A percentile compares a stretch with the other conserved stretches of the same genome.
phyloP scores from a whole-genome alignment of 2,797 vertebrate species.

The Smutsia gigantea region DNA sequence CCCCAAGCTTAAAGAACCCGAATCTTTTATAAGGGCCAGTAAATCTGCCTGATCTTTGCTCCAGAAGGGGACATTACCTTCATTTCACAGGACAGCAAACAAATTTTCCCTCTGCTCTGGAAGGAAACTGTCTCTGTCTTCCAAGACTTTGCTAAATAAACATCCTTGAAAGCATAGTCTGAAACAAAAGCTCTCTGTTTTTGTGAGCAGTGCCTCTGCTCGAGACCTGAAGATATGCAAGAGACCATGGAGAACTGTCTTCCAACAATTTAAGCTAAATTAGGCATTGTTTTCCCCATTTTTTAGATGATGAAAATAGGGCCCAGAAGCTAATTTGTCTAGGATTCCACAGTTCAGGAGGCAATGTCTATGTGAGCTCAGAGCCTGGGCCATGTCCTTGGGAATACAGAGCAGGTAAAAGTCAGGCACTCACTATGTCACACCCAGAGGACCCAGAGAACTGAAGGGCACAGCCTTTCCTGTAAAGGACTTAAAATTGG shows the following conservation, averaged over 20 bases:
- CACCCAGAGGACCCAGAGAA: background rate
- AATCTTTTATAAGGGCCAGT: background rate
- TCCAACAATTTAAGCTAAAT: background rate
- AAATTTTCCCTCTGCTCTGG: background rate
- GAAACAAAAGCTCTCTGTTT: conserved; percentile 20
- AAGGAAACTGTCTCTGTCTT: background rate
- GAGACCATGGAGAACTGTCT: background rate
- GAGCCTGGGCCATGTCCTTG: background rate
- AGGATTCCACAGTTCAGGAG: background rate
- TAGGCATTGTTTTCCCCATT: background rate
- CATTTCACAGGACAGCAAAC: background rate
- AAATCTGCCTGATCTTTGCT: background rate
- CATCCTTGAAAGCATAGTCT: background rate
- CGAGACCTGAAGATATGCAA: background rate
- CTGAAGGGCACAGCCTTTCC: background rate
- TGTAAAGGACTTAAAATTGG: background rate
- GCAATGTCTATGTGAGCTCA: background rate
- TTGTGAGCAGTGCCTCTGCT: background rate
- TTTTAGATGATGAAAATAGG: conserved; percentile 27
- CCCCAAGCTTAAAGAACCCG: background rate
- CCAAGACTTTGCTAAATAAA: background rate
- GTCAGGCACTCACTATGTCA: background rate
- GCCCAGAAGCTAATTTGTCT: background rate
- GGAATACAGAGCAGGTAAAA: background rate
- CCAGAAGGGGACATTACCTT: background rate